A percentile compares a stretch with the other conserved stretches of the same genome.
Conservation (phyloP, 2,888 invertebrate species). For the Nineta flava region DNA sequence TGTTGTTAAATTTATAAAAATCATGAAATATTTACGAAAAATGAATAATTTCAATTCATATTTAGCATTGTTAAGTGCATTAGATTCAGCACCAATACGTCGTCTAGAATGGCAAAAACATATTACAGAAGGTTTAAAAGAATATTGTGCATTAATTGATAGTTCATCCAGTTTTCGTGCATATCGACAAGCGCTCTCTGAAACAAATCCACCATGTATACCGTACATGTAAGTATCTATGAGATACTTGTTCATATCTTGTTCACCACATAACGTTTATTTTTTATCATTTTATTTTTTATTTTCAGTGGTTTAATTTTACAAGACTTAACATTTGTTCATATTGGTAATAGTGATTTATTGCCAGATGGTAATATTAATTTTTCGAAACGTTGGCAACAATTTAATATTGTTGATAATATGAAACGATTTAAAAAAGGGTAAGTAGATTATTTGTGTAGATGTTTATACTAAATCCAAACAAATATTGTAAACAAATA, state of each 20-base stretch:
- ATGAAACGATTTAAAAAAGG: slow-evolving; percentile 96
- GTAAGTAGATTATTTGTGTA: slow-evolving; percentile 35
- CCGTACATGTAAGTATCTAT: slow-evolving; percentile 87
- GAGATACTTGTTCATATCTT: background rate
- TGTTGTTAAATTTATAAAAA: slow-evolving; percentile 90
- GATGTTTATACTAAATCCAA: background rate
- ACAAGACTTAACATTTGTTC: slow-evolving; percentile 97
- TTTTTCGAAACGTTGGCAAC: slow-evolving; percentile 97
- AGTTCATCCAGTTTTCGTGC: slow-evolving; percentile 95
- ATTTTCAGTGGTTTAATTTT: slow-evolving; percentile 79
- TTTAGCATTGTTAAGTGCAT: slow-evolving; percentile 85
- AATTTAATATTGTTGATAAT: slow-evolving; percentile 94
- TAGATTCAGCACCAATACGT: slow-evolving; percentile 88
- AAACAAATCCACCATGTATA: slow-evolving; percentile 95
- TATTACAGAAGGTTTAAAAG: slow-evolving; percentile 80
- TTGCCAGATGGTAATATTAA: slow-evolving; percentile 77
- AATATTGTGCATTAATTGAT: slow-evolving; percentile 92
- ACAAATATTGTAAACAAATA: background rate
- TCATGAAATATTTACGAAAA: slow-evolving; percentile 94
- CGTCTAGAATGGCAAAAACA: slow-evolving; percentile 89
- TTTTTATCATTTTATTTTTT: slow-evolving; percentile 11
- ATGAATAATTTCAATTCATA: slow-evolving; percentile 99
- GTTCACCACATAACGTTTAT: too few relatives aligned
- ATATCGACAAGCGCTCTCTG: slow-evolving; percentile 87
- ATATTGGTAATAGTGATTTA: slow-evolving; percentile 90